Base-by-base conservation (phyloP, 2,797 vertebrate species). In the Lindbergichthys nudifrons region DNA sequence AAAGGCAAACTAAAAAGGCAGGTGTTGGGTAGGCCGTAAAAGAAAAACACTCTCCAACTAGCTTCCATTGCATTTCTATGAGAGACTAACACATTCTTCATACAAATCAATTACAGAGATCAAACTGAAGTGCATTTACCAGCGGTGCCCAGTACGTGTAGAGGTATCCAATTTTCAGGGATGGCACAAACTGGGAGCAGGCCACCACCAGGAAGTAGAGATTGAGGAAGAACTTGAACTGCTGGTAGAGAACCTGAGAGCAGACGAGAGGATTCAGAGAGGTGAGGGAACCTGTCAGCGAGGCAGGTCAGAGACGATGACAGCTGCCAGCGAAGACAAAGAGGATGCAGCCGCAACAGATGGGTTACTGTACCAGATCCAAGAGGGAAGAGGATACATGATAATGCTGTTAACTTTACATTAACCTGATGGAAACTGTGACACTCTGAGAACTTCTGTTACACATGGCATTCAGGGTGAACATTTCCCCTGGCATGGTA, bases 151-250 rank as follows among this genome's bases (percentile, higher is more conserved):
- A 99, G 93, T 99, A 99, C 0, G 97, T 99, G 94, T 99, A 99
- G 90, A 99, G 92, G 90, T 97, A 99, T 87, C 98, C 98, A 65
- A 99, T 99, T 90, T 98, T 98, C 93, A 99, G 80, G 12, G 96
- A 96, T 14, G 98, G 96, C 68, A 99, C 96, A 89, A 99, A 99
- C 93, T 99, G 98, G 56, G 98, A 99, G 87, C 97, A 99, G 89
- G 98, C 96, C 73, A 99, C 97, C 73, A 99, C 89, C 90, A 99
- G 95, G 87, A 99, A 99, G 93, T 99, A 99, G 83, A 99, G 95
- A 88, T 99, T 99, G 93, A 99, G 95, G 95, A 99, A 99, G 95
- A 99, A 98, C 96, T 99, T 99, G 96, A 99, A 99, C 88, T 99
- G 98, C 92, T 99, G 97, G 93, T 98, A 99, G 65, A 99, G 96